Evolutionary conservation across 2,888 invertebrate genomes (phyloP).

Genomic region (Eubasilissa splendida): DNA sequence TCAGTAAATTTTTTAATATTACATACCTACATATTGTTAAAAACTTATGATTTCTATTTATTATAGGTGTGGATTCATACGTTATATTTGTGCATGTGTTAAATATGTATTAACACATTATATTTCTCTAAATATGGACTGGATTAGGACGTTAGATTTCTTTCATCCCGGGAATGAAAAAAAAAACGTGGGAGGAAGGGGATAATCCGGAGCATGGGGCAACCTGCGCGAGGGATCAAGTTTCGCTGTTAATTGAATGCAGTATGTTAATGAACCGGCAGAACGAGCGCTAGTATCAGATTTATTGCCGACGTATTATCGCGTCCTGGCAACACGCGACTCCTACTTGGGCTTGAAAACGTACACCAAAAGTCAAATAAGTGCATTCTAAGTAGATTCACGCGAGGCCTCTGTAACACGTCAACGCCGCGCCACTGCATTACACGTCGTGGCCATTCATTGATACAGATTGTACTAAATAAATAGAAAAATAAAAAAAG

Average conservation of each 20-base stretch:
- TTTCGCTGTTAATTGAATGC: conserved; percentile 51
- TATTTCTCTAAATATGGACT: too few relatives aligned
- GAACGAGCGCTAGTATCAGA: conserved; percentile 35
- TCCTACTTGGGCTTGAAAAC: background rate
- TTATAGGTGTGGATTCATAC: too few relatives aligned
- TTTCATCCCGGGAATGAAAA: background rate
- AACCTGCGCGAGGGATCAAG: conserved; percentile 15
- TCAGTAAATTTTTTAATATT: too few relatives aligned
- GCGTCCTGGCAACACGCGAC: background rate
- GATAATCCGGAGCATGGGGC: background rate
- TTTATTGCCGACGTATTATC: conserved; percentile 43
- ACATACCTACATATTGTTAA: too few relatives aligned
- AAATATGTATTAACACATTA: too few relatives aligned
- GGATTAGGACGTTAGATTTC: too few relatives aligned
- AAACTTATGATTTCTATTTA: too few relatives aligned
- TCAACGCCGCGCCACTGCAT: background rate
- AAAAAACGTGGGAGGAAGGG: background rate
- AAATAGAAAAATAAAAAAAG: too few relatives aligned
- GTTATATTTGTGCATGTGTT: too few relatives aligned
- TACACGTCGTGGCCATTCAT: too few relatives aligned
- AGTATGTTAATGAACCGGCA: conserved; percentile 53
- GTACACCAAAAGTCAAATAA: conserved; percentile 2
- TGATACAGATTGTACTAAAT: too few relatives aligned
- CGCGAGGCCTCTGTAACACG: background rate
- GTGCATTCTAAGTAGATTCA: conserved; percentile 1